Conservation (phyloP, 1,140 invertebrate species). For the Macrocentrus cingulum region DNA sequence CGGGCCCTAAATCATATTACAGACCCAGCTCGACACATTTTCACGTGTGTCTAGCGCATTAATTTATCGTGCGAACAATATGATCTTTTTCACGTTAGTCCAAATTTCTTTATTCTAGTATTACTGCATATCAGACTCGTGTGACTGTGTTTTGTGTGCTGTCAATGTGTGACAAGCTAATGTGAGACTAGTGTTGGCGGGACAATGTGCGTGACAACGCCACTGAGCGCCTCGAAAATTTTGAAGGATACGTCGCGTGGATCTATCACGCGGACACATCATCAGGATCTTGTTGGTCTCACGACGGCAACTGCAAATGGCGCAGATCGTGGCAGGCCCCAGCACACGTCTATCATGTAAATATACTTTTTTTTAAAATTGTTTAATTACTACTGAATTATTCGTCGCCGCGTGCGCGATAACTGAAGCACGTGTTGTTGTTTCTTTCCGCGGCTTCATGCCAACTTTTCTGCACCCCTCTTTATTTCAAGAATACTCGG, state of each 20-base stretch:
- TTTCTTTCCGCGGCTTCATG: background rate
- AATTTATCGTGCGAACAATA: background rate
- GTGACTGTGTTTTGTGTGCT: background rate
- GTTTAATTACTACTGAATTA: too few species aligned
- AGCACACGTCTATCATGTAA: slow-evolving; percentile 58
- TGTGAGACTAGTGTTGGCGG: slow-evolving; percentile 12
- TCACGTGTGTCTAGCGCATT: background rate
- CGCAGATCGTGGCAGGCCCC: slow-evolving; percentile 38
- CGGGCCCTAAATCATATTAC: background rate
- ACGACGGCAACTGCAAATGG: slow-evolving; percentile 33
- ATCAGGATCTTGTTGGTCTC: too few species aligned
- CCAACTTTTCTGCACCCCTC: slow-evolving; percentile 4
- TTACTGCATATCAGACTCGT: background rate
- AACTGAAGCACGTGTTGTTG: slow-evolving; percentile 17
- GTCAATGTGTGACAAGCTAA: background rate
- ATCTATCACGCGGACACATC: slow-evolving; percentile 37
- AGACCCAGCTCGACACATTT: background rate
- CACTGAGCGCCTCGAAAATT: slow-evolving; percentile 51
- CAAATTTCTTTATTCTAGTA: background rate
- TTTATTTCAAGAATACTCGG: slow-evolving; percentile 25
- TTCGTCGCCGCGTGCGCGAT: background rate
- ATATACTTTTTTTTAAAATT: slow-evolving; percentile 31
- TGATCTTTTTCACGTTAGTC: too few species aligned
- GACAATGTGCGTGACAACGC: slow-evolving; percentile 54
- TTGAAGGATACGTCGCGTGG: slow-evolving; percentile 45